Conservation (phyloP, 1,140 invertebrate genomes). For the Bradynema listronoti region DNA sequence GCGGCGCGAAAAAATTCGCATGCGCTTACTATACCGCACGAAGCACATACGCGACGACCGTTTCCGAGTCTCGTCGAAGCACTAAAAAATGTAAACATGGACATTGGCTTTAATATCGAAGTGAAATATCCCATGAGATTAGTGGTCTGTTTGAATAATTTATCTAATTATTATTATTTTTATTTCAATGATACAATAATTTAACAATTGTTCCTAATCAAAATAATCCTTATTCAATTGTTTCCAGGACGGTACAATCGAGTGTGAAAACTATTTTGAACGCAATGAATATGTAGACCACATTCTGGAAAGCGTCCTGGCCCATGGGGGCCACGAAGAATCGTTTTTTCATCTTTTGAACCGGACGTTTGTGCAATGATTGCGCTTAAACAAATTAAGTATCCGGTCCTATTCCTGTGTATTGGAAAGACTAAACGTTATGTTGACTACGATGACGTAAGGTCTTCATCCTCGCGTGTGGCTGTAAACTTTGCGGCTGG, state of each 20-base stretch:
- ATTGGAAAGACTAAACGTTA: conserved; percentile 40
- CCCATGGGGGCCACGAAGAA: conserved; percentile 42
- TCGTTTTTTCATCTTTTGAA: conserved; percentile 57
- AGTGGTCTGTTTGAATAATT: too few relatives aligned
- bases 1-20: too few relatives aligned
- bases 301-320: conserved; percentile 49
- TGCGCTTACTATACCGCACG: too few relatives aligned
- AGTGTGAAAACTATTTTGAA: conserved; percentile 45
- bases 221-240: too few relatives aligned
- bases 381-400: conserved; percentile 47
- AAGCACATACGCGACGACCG: conserved; percentile 32
- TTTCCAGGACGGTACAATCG: conserved; percentile 33
- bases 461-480: conserved; percentile 31
- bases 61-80: conserved; percentile 42
- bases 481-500: conserved; percentile 50
- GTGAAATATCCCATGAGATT: conserved; percentile 26
- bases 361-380: conserved; percentile 56
- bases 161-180: too few relatives aligned
- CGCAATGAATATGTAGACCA: conserved; percentile 49
- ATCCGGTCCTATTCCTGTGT: conserved; percentile 50
- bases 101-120: conserved; percentile 47
- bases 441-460: conserved; percentile 32
- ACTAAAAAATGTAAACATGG: conserved; percentile 22
- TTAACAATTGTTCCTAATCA: too few relatives aligned
- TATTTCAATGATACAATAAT: too few relatives aligned